These are phyloP conservation scores for Buathra laborator DNA, from an alignment of 2,888 invertebrate species.

Conservation along the genomic window DNA sequence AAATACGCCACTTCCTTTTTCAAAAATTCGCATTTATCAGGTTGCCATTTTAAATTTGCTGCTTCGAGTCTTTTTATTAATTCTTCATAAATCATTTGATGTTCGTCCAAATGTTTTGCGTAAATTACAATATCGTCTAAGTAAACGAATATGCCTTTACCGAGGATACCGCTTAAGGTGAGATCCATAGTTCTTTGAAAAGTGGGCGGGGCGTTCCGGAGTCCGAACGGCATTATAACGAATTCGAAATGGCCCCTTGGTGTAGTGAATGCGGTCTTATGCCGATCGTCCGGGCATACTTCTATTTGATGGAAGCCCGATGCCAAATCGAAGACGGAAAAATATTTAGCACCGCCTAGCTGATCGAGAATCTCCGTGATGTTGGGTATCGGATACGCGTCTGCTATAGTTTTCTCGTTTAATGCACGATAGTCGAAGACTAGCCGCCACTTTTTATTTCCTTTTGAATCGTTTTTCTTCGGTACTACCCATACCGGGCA, in stretches of 20 bases:
- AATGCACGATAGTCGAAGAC: no score
- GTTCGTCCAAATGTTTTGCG: no score
- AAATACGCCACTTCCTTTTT: not conserved
- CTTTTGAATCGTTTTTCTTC: no score
- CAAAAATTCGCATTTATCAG: not conserved
- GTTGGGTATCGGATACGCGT: not conserved
- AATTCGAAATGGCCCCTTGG: conserved; percentile 73
- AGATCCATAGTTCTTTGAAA: conserved; percentile 69
- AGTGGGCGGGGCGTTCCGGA: conserved; percentile 75
- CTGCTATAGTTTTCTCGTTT: no score
- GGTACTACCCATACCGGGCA: no score
- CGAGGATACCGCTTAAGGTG: no score
- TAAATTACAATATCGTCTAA: no score
- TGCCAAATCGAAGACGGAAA: conserved; percentile 70
- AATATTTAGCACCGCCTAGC: conserved; percentile 67
- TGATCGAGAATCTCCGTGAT: conserved; percentile 71
- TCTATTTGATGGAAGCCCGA: conserved; percentile 72
- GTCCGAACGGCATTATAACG: conserved; percentile 73
- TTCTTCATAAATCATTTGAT: no score
- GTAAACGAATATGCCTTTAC: no score
- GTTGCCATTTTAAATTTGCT: conserved; percentile 10
- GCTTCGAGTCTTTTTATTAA: no score
- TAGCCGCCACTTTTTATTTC: no score
- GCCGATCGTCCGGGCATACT: conserved; percentile 58
- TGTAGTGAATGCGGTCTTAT: conserved; percentile 70